Evolutionary conservation across 2,113 vertebrate genomes (phyloP).

Genomic region (Piliocolobus tephrosceles): DNA sequence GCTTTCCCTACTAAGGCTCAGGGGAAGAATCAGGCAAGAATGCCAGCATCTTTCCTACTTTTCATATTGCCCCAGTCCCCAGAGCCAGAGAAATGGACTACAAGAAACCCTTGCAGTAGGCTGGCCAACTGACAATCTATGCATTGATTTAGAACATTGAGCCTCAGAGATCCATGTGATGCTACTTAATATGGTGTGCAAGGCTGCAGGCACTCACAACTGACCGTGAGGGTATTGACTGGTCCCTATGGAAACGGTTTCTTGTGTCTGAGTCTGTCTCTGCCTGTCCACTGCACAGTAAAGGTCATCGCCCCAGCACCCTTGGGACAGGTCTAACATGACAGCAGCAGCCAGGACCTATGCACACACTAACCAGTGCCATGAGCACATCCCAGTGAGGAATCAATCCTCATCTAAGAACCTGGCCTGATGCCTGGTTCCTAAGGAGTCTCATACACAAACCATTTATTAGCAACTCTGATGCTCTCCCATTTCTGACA

Average conservation of each 20-base stretch:
- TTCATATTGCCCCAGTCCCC: not conserved
- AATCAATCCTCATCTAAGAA: slow-evolving; percentile 9
- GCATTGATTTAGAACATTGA: not conserved
- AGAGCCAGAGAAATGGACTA: not conserved
- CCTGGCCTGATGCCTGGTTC: not conserved
- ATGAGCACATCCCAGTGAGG: not conserved
- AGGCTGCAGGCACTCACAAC: not conserved
- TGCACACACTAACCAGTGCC: not conserved
- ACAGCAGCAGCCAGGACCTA: not conserved
- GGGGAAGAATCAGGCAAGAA: not conserved
- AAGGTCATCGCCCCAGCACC: not conserved
- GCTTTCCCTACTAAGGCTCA: not conserved
- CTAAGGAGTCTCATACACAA: not conserved
- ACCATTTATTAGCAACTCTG: not conserved
- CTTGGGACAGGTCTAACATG: not conserved
- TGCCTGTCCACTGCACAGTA: not conserved
- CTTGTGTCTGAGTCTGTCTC: not conserved
- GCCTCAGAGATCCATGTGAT: not conserved
- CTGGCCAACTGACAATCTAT: not conserved
- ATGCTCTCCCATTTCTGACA: not conserved
- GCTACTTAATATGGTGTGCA: not conserved
- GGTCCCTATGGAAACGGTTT: not conserved
- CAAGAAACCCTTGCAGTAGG: not conserved
- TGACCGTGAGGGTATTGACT: not conserved
- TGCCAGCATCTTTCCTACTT: not conserved